Base-by-base conservation (phyloP, 2,113 vertebrate genomes). In the Rhipidura dahli region DNA sequence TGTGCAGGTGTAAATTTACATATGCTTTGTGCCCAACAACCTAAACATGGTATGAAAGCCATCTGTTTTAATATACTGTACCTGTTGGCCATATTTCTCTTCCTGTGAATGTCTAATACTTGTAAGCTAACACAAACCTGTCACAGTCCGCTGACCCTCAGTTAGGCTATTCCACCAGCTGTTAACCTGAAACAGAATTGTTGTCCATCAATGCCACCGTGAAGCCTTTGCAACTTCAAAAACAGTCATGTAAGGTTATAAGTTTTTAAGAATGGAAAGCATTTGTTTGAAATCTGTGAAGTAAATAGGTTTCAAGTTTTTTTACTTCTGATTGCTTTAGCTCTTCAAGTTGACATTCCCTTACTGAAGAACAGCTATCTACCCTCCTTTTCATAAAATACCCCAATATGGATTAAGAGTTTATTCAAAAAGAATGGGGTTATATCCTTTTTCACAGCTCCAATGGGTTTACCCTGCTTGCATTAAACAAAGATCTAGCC, bases 131-230 rank as follows among this genome's bases (percentile, higher is more conserved):
- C 96, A 98, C 98, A 98, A 97, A 99, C 99, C 99, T 98, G 99
- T 98, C 78, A 99, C 99, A 65, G 98, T 98, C 96, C 97, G 98
- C 97, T 99, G 99, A 76, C 99, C 99, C 89, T 99, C 99, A 94
- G 98, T 99, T 97, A 99, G 97, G 97, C 93, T 98, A 98, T 98
- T 99, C 99, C 99, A 99, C 99, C 99, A 99, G 63, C 98, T 98
- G 98, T 99, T 99, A 96, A 99, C 96, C 99, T 99, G 98, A 88
- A 98, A 98, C 3, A 70, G 60, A 98, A 96, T 83, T 83, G 86
- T 16, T 31, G 49, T 15, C 39, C 45, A 73, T 95, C 73, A 95
- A 1, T 11, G 22, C 27, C 44, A 33, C 15, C 2, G 1, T 0
- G n/a, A 68, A 56, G 37, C 30, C 71, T 14, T 33, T n/a, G 45